Evolutionary conservation across 2,888 invertebrate species (phyloP), one percentile per base, ranked within the genome.

Genomic region (Eupithecia subumbrata): DNA sequence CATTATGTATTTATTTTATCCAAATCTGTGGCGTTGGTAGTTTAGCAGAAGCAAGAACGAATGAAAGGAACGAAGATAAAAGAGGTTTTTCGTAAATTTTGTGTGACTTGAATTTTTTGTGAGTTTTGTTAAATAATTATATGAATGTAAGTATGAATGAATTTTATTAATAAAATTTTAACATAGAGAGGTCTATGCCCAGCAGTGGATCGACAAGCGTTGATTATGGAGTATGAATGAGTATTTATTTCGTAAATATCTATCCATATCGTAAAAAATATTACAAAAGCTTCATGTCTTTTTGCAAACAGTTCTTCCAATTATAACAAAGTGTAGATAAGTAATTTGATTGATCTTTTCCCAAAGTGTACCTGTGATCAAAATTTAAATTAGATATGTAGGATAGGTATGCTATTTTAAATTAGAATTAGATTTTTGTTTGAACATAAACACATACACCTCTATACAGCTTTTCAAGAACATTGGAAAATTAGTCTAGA

Each of bases 341-440:
- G 25, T 25, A n/a, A 34, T 67, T 72, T 67, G 43, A 68, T 43
- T 68, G 45, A 16, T 40, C 14, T 71, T 70, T 76, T 40, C 70
- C 78, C 78, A 78, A 80, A 78, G 78, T 79, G 56, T 76, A 74
- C 71, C 40, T 81, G 78, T 81, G 81, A 81, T 79, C 71, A 43
- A 67, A 75, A 69, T 22, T 69, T 66, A 22, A 60, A 37, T n/a
- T 69, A 48, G n/a, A 22, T 56, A 64, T 69, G 66, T 34, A 30
- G 43, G 2, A 37, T 37, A 25, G 22, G 16, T 48, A 25, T 48
- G 7, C 30, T 56, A 30, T 40, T n/a, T 52, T n/a, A 60, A 60
- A 60, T 56, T 56, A 25, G 12, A 12, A 14, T 60, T 60, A 5
- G 14, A 25, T 25, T 60, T 60, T 2, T 37, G 12, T 60, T 14